phyloP scores from a whole-genome alignment of 2,888 invertebrate genomes.

The Caenorhabditis sulstoni region DNA sequence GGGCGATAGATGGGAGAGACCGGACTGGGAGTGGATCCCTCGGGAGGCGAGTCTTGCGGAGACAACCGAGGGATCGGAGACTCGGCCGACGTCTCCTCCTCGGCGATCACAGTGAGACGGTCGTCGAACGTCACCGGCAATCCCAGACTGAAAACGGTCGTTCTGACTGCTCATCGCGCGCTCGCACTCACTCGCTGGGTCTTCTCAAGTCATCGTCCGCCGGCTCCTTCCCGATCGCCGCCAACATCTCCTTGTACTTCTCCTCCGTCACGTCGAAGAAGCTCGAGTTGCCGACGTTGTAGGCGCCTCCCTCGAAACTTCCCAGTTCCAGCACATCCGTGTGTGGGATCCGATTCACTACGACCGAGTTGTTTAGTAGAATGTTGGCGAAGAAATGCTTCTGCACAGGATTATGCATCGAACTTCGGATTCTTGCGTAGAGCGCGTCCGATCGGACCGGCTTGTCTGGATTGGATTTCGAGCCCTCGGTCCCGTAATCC shows the following conservation, averaged over 20 bases:
- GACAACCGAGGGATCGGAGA: slow-evolving; percentile 18
- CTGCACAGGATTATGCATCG: slow-evolving; percentile 36
- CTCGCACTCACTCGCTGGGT: slow-evolving; percentile 32
- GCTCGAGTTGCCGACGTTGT: slow-evolving; percentile 71
- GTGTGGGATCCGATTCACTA: slow-evolving; percentile 91
- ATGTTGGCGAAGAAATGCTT: slow-evolving; percentile 88
- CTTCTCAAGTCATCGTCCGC: slow-evolving; percentile 15
- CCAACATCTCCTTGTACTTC: slow-evolving; percentile 53
- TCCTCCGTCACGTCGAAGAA: slow-evolving; percentile 67
- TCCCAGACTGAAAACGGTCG: slow-evolving; percentile 16
- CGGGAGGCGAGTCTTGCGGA: slow-evolving; percentile 21
- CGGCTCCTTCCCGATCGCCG: slow-evolving; percentile 38
- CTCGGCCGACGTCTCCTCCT: slow-evolving; percentile 49
- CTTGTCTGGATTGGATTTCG: slow-evolving; percentile 30
- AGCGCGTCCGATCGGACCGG: slow-evolving; percentile 34
- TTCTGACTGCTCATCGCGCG: background rate
- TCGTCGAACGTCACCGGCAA: slow-evolving; percentile 48
- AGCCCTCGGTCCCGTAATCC: slow-evolving; percentile 57
- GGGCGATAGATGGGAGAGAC: slow-evolving; percentile 34
- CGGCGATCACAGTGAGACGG: slow-evolving; percentile 45
- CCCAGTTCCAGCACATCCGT: slow-evolving; percentile 81
- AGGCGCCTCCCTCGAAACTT: slow-evolving; percentile 73
- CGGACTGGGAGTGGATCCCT: slow-evolving; percentile 29
- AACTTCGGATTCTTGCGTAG: slow-evolving; percentile 29
- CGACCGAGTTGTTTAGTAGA: slow-evolving; percentile 95